Conservation (phyloP, 2,113 vertebrate genomes). For the Bucco capensis region DNA sequence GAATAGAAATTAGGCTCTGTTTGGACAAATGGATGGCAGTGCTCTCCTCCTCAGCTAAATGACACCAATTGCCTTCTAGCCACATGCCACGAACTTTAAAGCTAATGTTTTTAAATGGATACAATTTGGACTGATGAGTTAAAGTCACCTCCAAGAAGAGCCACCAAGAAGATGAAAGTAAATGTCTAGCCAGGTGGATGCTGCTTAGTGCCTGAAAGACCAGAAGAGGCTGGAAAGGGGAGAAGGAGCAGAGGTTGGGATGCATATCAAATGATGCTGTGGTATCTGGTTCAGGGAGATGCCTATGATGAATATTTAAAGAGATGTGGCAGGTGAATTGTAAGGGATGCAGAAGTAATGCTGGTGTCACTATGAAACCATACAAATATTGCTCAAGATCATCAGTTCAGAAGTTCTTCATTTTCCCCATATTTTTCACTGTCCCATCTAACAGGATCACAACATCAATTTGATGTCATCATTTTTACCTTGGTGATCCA, state of each 20-base stretch:
- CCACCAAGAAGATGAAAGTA: background rate
- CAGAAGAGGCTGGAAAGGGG: background rate
- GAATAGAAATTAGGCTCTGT: background rate
- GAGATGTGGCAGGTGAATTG: background rate
- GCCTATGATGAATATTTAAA: constrained; percentile 29
- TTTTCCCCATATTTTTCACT: background rate
- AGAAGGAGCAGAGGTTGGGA: background rate
- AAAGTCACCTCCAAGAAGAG: background rate
- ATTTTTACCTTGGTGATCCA: background rate
- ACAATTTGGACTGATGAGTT: background rate
- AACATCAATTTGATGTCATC: background rate
- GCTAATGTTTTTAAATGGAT: background rate
- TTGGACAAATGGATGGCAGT: background rate
- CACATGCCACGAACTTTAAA: background rate
- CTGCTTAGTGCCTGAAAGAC: background rate
- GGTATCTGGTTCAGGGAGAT: background rate
- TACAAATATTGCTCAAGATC: background rate
- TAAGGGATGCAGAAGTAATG: background rate
- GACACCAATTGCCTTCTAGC: background rate
- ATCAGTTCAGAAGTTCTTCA: background rate
- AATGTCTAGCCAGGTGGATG: background rate
- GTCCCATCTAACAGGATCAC: background rate
- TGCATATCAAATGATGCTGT: background rate
- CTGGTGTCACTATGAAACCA: background rate
- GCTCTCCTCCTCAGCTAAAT: background rate